Conservation (phyloP, 2,888 invertebrate species). For the Apocheima hispidaria region DNA sequence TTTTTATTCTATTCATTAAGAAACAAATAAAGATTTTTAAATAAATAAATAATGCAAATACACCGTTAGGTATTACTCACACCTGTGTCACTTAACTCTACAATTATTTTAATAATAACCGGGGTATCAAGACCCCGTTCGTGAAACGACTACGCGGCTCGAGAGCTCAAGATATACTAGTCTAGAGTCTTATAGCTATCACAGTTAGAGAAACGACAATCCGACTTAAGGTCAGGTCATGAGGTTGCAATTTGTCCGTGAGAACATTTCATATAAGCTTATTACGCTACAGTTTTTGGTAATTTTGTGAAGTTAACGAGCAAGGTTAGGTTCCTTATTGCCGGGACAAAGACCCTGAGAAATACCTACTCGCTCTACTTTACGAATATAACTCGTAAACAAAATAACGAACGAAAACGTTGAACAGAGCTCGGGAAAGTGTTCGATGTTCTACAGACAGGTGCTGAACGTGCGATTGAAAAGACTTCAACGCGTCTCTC, state of each 20-base stretch:
- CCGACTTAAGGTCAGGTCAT: constrained; percentile 70
- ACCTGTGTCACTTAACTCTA: constrained; percentile 65
- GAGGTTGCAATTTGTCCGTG: constrained; percentile 75
- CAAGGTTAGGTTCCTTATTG: constrained; percentile 25
- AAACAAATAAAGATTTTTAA: no score
- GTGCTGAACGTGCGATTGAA: constrained; percentile 12
- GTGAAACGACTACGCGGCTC: background rate
- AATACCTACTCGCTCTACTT: background rate
- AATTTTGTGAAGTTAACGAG: constrained; percentile 39
- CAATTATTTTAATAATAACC: constrained; percentile 68
- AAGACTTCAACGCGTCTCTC: constrained; percentile 38
- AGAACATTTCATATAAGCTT: constrained; percentile 63
- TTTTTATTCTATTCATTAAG: no score
- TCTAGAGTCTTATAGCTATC: constrained; percentile 61
- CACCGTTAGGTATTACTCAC: constrained; percentile 75
- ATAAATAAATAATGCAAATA: constrained; percentile 52
- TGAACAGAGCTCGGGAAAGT: no score
- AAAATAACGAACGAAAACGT: no score
- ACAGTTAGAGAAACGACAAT: constrained; percentile 77
- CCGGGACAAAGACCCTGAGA: constrained; percentile 13
- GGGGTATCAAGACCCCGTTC: constrained; percentile 49
- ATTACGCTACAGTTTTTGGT: constrained; percentile 46
- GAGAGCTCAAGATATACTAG: constrained; percentile 56
- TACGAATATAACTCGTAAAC: constrained; percentile 3
- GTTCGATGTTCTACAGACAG: background rate